These are phyloP conservation scores for Irena cyanogastra DNA, from an alignment of 2,113 vertebrate species.

Conservation along the genomic window DNA sequence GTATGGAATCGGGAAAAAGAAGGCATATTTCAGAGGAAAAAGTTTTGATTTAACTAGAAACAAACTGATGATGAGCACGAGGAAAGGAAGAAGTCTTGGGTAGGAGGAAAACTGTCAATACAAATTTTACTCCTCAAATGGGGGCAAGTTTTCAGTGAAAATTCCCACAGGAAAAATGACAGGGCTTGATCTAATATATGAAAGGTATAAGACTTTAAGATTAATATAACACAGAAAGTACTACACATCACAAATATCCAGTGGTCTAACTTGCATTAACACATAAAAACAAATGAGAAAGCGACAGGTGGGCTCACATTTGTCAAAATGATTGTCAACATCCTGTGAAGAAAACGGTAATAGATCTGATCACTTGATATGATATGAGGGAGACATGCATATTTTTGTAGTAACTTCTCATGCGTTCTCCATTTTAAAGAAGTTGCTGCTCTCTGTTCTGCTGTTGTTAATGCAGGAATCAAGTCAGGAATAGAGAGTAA, in stretches of 20 bases:
- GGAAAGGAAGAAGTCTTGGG: not conserved
- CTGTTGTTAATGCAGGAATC: conserved; percentile 83
- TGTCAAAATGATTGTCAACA: conserved; percentile 89
- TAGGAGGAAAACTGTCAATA: not conserved
- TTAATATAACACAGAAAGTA: not conserved
- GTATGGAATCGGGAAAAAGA: not conserved
- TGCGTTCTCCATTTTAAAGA: conserved; percentile 93
- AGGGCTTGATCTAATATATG: not conserved
- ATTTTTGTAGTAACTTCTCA: conserved; percentile 88
- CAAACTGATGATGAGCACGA: not conserved
- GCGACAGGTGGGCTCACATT: conserved; percentile 74
- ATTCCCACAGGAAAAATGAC: not conserved
- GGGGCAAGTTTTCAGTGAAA: not conserved
- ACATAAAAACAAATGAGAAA: not conserved
- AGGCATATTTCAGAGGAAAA: too few species aligned
- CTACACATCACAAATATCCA: not conserved
- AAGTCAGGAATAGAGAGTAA: conserved; percentile 82
- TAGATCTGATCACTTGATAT: conserved; percentile 92
- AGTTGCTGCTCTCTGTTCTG: conserved; percentile 86
- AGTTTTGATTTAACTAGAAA: too few species aligned
- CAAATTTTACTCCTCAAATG: not conserved
- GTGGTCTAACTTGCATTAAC: not conserved
- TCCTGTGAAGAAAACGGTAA: conserved; percentile 88
- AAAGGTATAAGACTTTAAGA: not conserved
- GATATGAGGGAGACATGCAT: conserved; percentile 85